These are phyloP conservation scores for Urocynchramus pylzowi DNA, from an alignment of 2,113 vertebrate genomes.

Conservation along the genomic window DNA sequence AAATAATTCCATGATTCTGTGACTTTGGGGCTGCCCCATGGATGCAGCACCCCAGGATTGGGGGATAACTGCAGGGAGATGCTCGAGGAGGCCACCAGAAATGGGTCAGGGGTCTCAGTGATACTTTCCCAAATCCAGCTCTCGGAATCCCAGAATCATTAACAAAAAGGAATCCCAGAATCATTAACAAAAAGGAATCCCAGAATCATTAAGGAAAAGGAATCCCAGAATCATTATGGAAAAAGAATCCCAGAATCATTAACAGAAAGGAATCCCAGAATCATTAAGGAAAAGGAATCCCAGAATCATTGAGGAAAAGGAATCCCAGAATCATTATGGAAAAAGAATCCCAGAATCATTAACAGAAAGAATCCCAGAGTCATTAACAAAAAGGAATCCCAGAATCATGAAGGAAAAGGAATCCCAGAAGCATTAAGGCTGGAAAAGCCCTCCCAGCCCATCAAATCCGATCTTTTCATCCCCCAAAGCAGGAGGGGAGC, in stretches of 20 bases:
- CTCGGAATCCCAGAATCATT: background rate
- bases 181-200: background rate
- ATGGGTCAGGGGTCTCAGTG: accelerated
- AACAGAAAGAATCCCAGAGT: background rate
- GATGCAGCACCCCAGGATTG: background rate
- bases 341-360: background rate
- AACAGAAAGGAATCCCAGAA: background rate
- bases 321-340: background rate
- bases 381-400: background rate
- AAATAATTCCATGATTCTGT: background rate
- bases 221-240: background rate
- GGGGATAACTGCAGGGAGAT: background rate
- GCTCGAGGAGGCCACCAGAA: background rate
- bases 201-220: accelerated
- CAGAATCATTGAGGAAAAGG: background rate
- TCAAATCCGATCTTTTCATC: background rate
- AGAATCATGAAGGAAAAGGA: background rate
- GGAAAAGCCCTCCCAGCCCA: background rate
- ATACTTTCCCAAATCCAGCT: background rate
- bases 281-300: background rate
- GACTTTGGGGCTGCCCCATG: background rate
- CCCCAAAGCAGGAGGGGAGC: background rate
- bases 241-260: background rate
- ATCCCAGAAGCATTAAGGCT: background rate
- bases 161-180: background rate